Base-by-base conservation (phyloP, 1,140 invertebrate species). In the Thereuonema tuberculata region DNA sequence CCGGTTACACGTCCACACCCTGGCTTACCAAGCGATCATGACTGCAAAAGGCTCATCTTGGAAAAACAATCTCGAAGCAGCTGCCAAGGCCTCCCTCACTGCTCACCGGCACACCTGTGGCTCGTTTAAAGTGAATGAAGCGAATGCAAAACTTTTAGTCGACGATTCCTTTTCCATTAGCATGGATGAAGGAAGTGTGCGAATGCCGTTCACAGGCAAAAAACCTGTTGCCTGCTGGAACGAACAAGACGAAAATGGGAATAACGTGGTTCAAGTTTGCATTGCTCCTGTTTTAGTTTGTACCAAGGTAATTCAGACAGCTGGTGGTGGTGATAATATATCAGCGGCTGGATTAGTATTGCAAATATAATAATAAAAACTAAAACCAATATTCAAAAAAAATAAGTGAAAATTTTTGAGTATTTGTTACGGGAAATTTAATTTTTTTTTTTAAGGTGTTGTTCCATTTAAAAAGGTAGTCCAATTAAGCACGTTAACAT, bases 291-390 rank as follows among this genome's bases (percentile, higher is more conserved):
- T 89, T 1, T 71, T 92, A 2, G 87, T 93, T 0, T 93, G 89
- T 66, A 89, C 85, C 0, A 75, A 87, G 64, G 85, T 86, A 1
- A 79, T 82, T 49, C 82, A 91, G 66, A 92, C 89, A 17, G 88
- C 84, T 0, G 89, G 89, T 0, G 88, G 87, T 15, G 89, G 89
- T 1, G 89, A 93, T 70, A 93, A 92, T 67, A 88, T 93, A 60
- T 91, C 88, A 1, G 85, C 87, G 29, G 86, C 88, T 9, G 88
- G 87, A 21, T 71, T 92, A 2, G 82, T 86, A 27, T 75, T 86
- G 29, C 88, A 92, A 71, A 79, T 89, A 24, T 72, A 67, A 55
- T 37, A 37, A n/a, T n/a, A n/a, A n/a, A n/a, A n/a, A n/a, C n/a
- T n/a, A n/a, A n/a, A n/a, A n/a, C n/a, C 9, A n/a, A n/a, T n/a